Evolutionary conservation across 2,797 vertebrate genomes (phyloP), one percentile per base, ranked within the genome.

Genomic region (Astyanax mexicanus): DNA sequence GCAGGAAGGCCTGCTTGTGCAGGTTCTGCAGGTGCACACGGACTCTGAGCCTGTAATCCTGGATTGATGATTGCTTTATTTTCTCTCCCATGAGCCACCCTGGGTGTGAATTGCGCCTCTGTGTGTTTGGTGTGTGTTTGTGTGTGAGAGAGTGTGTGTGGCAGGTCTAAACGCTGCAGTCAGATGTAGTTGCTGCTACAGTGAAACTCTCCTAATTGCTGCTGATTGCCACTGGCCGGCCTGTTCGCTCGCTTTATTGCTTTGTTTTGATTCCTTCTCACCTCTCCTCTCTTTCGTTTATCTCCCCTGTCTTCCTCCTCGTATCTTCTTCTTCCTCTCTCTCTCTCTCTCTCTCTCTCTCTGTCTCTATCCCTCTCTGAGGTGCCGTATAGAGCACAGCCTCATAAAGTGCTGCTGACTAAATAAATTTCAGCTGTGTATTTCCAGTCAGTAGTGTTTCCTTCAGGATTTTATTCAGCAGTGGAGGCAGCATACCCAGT

Each of bases 371-470:
- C 45, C 49, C n/a, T 49, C 45, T n/a, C 17, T 7, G n/a, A 17
- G 44, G 45, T 17, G 45, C 49, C 35, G 40, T 21, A 13, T 44
- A 52, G 13, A 10, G 11, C 10, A 12, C 25, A 27, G 61, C 47
- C 49, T 44, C 15, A 42, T 64, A 29, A 65, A 54, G 25, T 54
- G 72, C 47, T 54, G 17, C 23, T 42, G 60, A 47, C 60, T 52
- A 65, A 73, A 73, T 65, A 54, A 27, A 64, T 73, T 65, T 42
- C 21, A 19, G 15, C 58, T 62, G 8, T 47, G 64, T 64, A 42
- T 51, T 54, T 65, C 38, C 21, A 40, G 38, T 62, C 27, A 62
- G 10, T 66, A 49, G n/a, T n/a, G n/a, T n/a, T n/a, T n/a, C n/a
- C n/a, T n/a, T n/a, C n/a, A n/a, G n/a, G n/a, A n/a, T n/a, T n/a